A percentile compares a stretch with the other conserved stretches of the same genome.
These are phyloP conservation scores for Temnothorax ravouxi DNA, from an alignment of 2,888 invertebrate species.

Conservation along the genomic window DNA sequence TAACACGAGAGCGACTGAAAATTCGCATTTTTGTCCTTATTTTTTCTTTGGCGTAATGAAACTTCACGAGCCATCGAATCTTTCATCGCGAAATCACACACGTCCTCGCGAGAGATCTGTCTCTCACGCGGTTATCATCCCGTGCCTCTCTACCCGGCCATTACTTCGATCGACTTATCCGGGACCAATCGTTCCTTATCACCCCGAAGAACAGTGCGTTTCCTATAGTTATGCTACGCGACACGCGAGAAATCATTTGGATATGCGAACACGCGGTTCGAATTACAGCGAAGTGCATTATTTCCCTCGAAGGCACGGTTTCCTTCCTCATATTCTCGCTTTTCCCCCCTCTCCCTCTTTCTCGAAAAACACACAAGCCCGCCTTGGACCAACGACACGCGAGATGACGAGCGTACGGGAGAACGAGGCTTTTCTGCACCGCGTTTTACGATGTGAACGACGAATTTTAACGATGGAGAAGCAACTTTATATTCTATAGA, in stretches of 20 bases:
- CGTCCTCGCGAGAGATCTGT: conserved; percentile 28
- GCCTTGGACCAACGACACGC: conserved; percentile 69
- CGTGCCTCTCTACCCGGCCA: conserved; percentile 78
- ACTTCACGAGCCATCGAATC: conserved; percentile 25
- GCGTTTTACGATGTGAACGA: conserved; percentile 22
- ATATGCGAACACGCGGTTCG: conserved; percentile 40
- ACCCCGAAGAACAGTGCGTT: conserved; percentile 68
- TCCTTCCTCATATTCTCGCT: conserved; percentile 36
- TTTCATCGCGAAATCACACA: conserved; percentile 13
- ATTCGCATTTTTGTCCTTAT: not conserved
- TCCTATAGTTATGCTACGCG: conserved; percentile 71
- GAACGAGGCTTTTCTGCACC: conserved; percentile 48
- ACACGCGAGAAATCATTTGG: conserved; percentile 65
- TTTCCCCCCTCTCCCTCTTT: not conserved
- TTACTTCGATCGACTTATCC: conserved; percentile 78
- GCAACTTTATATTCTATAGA: conserved; percentile 49
- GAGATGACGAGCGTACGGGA: conserved; percentile 46
- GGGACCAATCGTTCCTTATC: conserved; percentile 82
- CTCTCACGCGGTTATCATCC: conserved; percentile 59
- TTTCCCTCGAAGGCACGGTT: conserved; percentile 51
- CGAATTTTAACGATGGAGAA: conserved; percentile 32
- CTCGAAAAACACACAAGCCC: conserved; percentile 52
- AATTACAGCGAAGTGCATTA: conserved; percentile 51
- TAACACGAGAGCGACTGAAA: conserved; percentile 49
- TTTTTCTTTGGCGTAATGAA: not conserved